Evolutionary conservation across 2,888 invertebrate species (phyloP), one percentile per base, ranked within the genome.

Genomic region (Melieria crassipennis): DNA sequence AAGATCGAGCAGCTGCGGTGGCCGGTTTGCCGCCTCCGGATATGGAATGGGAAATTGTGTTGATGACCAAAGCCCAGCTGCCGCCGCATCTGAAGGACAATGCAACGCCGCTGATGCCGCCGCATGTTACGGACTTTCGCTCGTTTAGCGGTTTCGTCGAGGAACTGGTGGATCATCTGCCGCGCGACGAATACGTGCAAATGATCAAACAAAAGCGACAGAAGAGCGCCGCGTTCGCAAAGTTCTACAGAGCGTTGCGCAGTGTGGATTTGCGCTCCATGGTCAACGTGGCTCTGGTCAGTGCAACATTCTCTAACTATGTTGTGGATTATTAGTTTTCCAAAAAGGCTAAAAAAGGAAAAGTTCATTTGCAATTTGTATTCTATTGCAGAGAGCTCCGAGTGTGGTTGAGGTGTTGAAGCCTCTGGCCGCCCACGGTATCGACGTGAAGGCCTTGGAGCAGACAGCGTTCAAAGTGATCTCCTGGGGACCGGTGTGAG

Each of bases 401-500:
- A 81, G 78, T 72, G 77, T 82, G 5, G 43, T 66, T 4, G 74
- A 68, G 16, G 66, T 81, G 7, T 71, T 84, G n/a, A 74, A 68
- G 4, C 79, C 79, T 1, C 71, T 84, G 56, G 74, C 67, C 13
- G 72, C 73, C 46, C 76, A 83, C 69, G 67, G 75, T 4, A 78
- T 84, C 16, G 80, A 84, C 77, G 81, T 77, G 0, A 65, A 76
- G 16, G 73, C 77, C 5, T 72, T 84, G 60, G 79, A 80, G 64
- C 65, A 70, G n/a, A 78, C 82, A 63, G 82, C 76, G 4, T 81
- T 76, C 62, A 71, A 80, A 57, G 81, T 83, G 62, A 78, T 83
- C 52, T 83, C 83, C 16, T 83, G 83, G 83, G 83, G 83, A 5
- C 83, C 83, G n/a, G 62, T 47, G 43, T 30, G 30, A 30, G 30